Evolutionary conservation across 2,888 invertebrate species (phyloP).

Genomic region (Eilema depressum): DNA sequence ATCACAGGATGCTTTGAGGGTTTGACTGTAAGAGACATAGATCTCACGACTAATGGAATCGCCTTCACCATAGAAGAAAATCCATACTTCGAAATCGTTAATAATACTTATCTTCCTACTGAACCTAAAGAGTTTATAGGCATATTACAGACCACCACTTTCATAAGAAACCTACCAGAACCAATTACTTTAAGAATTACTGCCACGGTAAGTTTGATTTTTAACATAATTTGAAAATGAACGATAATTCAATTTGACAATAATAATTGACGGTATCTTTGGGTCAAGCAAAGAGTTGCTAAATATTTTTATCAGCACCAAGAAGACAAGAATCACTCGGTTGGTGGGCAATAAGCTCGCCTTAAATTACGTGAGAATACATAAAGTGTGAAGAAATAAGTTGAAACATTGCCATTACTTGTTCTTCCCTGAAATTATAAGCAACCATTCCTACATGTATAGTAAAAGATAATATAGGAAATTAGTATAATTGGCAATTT

Average conservation of each 20-base stretch:
- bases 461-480: background rate
- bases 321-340: too few relatives aligned
- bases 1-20: conserved; percentile 76
- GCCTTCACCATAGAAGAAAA: conserved; percentile 72
- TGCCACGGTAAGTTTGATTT: conserved; percentile 72
- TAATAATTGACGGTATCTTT: too few relatives aligned
- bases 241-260: too few relatives aligned
- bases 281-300: too few relatives aligned
- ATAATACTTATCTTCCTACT: conserved; percentile 55
- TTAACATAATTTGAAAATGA: background rate
- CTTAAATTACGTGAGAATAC: background rate
- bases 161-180: conserved; percentile 72
- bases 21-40: conserved; percentile 82
- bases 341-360: background rate
- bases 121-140: conserved; percentile 72
- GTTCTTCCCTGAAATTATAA: too few relatives aligned
- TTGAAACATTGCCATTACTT: background rate
- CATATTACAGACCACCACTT: conserved; percentile 64
- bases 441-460: too few relatives aligned
- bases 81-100: conserved; percentile 71
- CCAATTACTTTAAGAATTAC: conserved; percentile 66
- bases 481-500: background rate
- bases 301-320: too few relatives aligned
- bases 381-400: background rate
- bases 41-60: conserved; percentile 81